phyloP scores from a whole-genome alignment of 1,140 invertebrate genomes.

The Ladona fulva region DNA sequence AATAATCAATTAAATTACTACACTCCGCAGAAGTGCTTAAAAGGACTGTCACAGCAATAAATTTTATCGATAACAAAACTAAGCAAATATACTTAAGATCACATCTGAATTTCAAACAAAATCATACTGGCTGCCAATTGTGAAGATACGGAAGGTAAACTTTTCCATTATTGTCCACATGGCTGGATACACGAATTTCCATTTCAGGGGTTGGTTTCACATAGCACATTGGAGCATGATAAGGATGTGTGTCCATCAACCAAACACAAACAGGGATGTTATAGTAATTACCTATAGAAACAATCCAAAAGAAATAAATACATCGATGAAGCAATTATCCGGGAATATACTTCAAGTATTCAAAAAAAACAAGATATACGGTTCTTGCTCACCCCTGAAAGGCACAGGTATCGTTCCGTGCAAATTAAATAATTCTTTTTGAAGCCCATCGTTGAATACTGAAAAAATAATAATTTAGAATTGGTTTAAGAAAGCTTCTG shows the following conservation, averaged over 20 bases:
- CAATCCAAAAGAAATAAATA: conserved; percentile 17
- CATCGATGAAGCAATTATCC: conserved; percentile 10
- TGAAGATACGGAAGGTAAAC: conserved; percentile 95
- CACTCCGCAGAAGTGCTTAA: too few relatives aligned
- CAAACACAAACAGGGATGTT: conserved; percentile 96
- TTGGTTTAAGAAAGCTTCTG: conserved; percentile 33
- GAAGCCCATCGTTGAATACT: conserved; percentile 86
- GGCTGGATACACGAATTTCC: conserved; percentile 78
- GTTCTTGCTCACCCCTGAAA: conserved; percentile 62
- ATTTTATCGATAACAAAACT: too few relatives aligned
- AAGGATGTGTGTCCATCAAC: conserved; percentile 94
- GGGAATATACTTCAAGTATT: background rate
- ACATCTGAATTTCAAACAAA: background rate
- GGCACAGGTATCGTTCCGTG: conserved; percentile 86
- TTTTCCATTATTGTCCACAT: conserved; percentile 91
- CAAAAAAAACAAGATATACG: background rate
- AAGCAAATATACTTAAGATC: background rate
- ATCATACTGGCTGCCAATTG: conserved; percentile 80
- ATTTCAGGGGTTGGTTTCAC: conserved; percentile 93
- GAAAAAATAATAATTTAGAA: conserved; percentile 28
- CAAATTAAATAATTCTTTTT: conserved; percentile 73
- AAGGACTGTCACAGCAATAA: too few relatives aligned
- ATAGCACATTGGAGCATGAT: conserved; percentile 95
- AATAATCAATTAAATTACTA: too few relatives aligned
- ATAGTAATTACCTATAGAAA: conserved; percentile 61